Conservation (phyloP, 2,797 vertebrate genomes). For the Siniperca obscura region DNA sequence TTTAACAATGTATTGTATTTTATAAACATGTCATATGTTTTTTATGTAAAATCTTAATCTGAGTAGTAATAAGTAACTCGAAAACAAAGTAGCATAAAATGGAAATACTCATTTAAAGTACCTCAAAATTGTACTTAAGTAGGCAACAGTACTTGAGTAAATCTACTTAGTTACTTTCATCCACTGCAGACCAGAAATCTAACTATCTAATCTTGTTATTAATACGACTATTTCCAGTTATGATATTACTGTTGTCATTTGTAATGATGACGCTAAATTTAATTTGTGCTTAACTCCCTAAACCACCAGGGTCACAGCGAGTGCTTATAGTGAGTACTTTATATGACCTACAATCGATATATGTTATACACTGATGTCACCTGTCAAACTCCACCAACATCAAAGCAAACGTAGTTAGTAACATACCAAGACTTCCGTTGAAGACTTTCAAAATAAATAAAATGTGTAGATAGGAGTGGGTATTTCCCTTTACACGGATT, state of each 20-base stretch:
- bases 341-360: neutral
- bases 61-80: neutral
- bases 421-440: neutral
- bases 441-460: conserved; percentile 1
- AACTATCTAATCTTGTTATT: neutral
- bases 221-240: neutral
- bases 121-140: neutral
- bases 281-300: too few species aligned
- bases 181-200: neutral
- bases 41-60: neutral
- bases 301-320: too few species aligned
- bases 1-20: neutral
- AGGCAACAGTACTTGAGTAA: neutral
- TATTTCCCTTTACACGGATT: neutral
- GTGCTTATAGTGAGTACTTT: too few species aligned
- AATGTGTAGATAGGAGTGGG: neutral
- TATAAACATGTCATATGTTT: neutral
- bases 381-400: neutral
- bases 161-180: neutral
- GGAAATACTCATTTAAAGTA: neutral
- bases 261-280: neutral
- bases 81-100: neutral
- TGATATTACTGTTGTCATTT: neutral
- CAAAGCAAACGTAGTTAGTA: neutral
- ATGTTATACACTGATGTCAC: neutral